Percentiles rank a stretch among this genome's conserved stretches.
Evolutionary conservation across 2,888 invertebrate genomes (phyloP).

Genomic region (Vesta saturnalis): DNA sequence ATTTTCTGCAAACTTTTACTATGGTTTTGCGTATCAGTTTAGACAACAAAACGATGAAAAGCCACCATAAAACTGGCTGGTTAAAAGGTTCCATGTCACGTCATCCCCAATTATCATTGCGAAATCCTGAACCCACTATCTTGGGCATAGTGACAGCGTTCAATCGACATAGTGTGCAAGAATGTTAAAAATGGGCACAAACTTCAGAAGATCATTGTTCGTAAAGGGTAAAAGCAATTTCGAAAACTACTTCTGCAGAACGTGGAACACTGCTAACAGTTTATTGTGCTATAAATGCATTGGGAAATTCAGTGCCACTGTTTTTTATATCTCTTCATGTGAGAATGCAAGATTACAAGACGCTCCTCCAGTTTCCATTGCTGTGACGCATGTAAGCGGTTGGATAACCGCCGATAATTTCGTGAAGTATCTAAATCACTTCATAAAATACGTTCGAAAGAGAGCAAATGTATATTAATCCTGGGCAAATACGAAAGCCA

Average conservation of each 20-base stretch:
- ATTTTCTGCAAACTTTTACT: slow-evolving; percentile 15
- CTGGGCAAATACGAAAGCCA: slow-evolving; percentile 3
- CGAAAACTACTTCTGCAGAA: no score
- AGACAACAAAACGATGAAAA: no score
- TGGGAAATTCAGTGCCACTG: neutral
- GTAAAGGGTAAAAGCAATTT: slow-evolving; percentile 25
- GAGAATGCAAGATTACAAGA: neutral
- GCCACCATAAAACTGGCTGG: no score
- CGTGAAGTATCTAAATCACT: slow-evolving; percentile 10
- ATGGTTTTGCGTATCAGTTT: slow-evolving; percentile 24
- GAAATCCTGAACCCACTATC: slow-evolving; percentile 46
- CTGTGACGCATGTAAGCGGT: slow-evolving; percentile 29
- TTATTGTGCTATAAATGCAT: slow-evolving; percentile 5
- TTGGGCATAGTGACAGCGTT: slow-evolving; percentile 42
- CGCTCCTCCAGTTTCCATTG: slow-evolving; percentile 38
- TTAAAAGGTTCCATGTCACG: no score
- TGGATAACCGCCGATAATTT: slow-evolving; percentile 1
- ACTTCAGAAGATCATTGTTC: slow-evolving; percentile 27
- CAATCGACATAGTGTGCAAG: slow-evolving; percentile 37
- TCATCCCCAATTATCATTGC: no score
- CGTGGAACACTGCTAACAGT: slow-evolving; percentile 14
- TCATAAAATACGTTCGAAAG: slow-evolving; percentile 21
- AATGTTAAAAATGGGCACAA: slow-evolving; percentile 22
- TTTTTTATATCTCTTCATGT: neutral
- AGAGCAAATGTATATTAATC: slow-evolving; percentile 10